These are phyloP conservation scores for Eueides isabella DNA, from an alignment of 1,140 invertebrate species.

Conservation along the genomic window DNA sequence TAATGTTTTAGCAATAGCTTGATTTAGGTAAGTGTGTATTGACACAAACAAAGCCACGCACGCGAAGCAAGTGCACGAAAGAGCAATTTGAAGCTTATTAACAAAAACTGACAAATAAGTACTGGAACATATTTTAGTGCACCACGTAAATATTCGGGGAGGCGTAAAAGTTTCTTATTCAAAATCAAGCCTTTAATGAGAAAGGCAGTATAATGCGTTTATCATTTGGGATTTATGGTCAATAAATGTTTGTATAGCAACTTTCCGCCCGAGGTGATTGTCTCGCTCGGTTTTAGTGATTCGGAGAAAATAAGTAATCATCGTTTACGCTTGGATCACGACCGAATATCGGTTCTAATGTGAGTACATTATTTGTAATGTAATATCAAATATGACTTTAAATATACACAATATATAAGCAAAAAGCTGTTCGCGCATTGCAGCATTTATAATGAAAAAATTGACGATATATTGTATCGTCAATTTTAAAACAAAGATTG, in stretches of 20 bases:
- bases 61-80: neutral
- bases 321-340: conserved; percentile 26
- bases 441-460: no score
- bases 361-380: neutral
- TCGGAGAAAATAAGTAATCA: conserved; percentile 38
- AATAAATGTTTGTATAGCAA: conserved; percentile 51
- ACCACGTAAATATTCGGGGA: conserved; percentile 42
- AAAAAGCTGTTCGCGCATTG: no score
- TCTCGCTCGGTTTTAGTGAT: conserved; percentile 38
- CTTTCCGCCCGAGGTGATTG: conserved; percentile 41
- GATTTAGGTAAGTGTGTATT: neutral
- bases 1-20: no score
- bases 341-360: conserved; percentile 16
- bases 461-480: no score
- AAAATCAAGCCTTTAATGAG: conserved; percentile 50
- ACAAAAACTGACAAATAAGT: conserved; percentile 20
- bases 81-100: neutral
- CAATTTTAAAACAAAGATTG: no score
- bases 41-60: neutral
- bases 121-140: conserved; percentile 38
- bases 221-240: conserved; percentile 50
- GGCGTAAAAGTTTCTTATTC: conserved; percentile 46
- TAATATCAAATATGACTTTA: neutral
- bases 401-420: neutral
- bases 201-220: conserved; percentile 49